phyloP scores from a whole-genome alignment of 2,888 invertebrate genomes.

The Andrena camellia region DNA sequence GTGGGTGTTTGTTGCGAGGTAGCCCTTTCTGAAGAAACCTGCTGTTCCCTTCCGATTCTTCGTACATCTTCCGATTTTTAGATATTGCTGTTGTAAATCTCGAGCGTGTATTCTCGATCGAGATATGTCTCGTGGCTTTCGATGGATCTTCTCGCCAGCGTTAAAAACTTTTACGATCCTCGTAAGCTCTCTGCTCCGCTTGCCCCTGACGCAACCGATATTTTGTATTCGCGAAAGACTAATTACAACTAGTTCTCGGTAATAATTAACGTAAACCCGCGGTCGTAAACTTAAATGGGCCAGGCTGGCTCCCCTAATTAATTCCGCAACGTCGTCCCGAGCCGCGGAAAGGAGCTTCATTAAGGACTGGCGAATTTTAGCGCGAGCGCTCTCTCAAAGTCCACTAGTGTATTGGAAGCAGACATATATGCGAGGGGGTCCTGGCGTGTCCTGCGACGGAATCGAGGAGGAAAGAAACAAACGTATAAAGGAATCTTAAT shows the following conservation, averaged over 20 bases:
- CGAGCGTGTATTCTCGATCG: conserved; percentile 40
- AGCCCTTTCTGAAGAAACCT: neutral
- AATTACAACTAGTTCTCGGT: conserved; percentile 76
- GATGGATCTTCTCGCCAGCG: conserved; percentile 55
- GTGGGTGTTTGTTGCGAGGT: neutral
- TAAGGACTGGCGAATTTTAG: conserved; percentile 73
- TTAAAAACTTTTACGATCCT: conserved; percentile 67
- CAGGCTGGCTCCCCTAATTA: conserved; percentile 75
- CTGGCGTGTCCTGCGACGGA: neutral
- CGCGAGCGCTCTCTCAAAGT: conserved; percentile 38
- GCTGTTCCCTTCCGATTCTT: neutral
- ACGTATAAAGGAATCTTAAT: too few species aligned
- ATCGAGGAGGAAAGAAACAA: neutral
- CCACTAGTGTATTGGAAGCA: neutral
- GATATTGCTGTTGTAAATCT: conserved; percentile 38
- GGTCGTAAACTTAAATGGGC: conserved; percentile 76
- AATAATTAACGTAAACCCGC: conserved; percentile 75
- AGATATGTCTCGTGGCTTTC: conserved; percentile 51
- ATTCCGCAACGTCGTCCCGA: conserved; percentile 72
- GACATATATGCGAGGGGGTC: neutral
- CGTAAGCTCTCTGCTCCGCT: neutral
- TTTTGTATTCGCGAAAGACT: conserved; percentile 75
- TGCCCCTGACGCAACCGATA: conserved; percentile 64
- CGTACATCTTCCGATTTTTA: neutral
- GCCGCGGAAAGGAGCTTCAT: conserved; percentile 74